Conservation (phyloP, 2,888 invertebrate genomes). For the Parasteatoda lunata region DNA sequence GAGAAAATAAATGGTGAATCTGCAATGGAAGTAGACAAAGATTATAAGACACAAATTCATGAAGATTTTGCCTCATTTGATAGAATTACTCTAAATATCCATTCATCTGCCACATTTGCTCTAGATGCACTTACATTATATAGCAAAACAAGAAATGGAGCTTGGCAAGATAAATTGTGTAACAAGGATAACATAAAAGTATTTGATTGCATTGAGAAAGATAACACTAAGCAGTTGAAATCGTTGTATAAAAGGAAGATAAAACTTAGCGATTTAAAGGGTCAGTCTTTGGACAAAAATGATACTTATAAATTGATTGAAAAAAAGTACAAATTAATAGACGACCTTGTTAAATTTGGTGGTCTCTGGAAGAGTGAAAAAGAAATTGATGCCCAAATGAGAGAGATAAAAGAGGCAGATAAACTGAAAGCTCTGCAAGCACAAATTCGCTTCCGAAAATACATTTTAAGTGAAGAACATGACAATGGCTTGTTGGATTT, state of each 20-base stretch:
- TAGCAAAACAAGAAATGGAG: conserved; percentile 57
- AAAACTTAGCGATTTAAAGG: conserved; percentile 25
- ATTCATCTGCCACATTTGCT: conserved; percentile 54
- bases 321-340: conserved; percentile 64
- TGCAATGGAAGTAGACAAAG: conserved; percentile 19
- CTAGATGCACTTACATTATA: conserved; percentile 49
- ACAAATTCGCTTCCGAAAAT: conserved; percentile 60
- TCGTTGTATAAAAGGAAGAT: conserved; percentile 49
- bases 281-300: conserved; percentile 11
- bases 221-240: conserved; percentile 50
- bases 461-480: conserved; percentile 56
- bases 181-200: conserved; percentile 49
- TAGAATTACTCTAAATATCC: conserved; percentile 53
- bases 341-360: conserved; percentile 64
- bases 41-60: conserved; percentile 28
- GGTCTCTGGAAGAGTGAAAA: conserved; percentile 66
- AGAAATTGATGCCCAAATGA: conserved; percentile 57
- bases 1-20: conserved; percentile 52
- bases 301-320: conserved; percentile 45
- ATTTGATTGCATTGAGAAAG: conserved; percentile 44
- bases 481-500: conserved; percentile 58
- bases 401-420: conserved; percentile 59
- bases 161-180: conserved; percentile 53
- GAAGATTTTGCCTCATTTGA: conserved; percentile 60
- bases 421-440: conserved; percentile 51